Evolutionary conservation across 2,113 vertebrate species (phyloP).

Genomic region (Elephantulus edwardii): DNA sequence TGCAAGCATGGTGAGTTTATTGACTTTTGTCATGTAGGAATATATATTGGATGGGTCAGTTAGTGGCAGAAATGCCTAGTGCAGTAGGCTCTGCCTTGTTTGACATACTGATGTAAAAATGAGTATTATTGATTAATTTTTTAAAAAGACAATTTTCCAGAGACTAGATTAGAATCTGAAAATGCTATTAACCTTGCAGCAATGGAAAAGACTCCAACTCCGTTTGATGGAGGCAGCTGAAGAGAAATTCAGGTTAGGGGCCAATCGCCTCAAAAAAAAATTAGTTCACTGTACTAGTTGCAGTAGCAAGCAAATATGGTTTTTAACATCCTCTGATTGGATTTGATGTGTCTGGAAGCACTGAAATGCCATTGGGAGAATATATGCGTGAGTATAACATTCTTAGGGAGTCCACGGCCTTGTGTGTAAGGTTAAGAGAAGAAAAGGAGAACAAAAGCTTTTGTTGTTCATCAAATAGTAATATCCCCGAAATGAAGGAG

Average conservation of each 20-base stretch:
- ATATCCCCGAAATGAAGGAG: background rate
- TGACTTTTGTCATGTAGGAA: constrained; percentile 65
- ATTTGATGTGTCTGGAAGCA: constrained; percentile 61
- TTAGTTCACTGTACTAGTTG: constrained; percentile 74
- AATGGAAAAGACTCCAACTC: constrained; percentile 75
- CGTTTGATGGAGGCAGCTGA: constrained; percentile 72
- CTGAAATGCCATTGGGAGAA: constrained; percentile 48
- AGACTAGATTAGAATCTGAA: constrained; percentile 82
- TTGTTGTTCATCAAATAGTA: constrained; percentile 36
- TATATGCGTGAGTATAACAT: constrained; percentile 26
- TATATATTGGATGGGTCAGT: constrained; percentile 56
- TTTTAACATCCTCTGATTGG: constrained; percentile 55
- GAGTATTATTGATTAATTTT: constrained; percentile 82
- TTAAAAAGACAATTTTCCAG: constrained; percentile 78
- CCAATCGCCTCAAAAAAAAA: constrained; percentile 76
- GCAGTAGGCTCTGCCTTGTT: constrained; percentile 67
- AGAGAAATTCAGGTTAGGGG: constrained; percentile 77
- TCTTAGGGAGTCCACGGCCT: background rate
- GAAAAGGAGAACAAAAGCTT: background rate
- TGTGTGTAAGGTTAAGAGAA: background rate
- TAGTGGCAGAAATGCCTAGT: constrained; percentile 63
- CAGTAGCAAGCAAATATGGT: constrained; percentile 71
- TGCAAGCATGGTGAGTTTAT: constrained; percentile 64
- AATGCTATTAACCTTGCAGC: constrained; percentile 80
- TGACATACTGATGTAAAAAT: constrained; percentile 77